A percentile compares a stretch with the other conserved stretches of the same genome.
phyloP scores from a whole-genome alignment of 2,888 invertebrate species.

The Latrodectus elegans region DNA sequence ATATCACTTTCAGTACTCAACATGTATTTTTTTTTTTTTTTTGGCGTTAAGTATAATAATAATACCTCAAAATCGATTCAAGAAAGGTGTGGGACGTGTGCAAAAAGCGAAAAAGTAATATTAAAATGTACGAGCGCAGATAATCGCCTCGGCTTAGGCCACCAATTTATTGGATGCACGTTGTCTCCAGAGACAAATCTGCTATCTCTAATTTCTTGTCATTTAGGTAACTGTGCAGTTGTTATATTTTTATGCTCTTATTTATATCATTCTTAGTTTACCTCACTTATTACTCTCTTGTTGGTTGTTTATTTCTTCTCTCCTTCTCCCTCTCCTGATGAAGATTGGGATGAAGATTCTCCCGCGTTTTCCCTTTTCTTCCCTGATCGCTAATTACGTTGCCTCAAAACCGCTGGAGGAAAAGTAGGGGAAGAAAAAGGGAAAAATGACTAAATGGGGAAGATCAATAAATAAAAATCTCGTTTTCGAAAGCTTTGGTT shows the following conservation, averaged over 20 bases:
- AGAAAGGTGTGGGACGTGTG: too few species aligned
- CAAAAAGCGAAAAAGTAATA: constrained; percentile 7
- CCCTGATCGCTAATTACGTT: constrained; percentile 54
- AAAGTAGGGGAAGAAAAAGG: not conserved
- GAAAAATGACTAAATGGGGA: constrained; percentile 30
- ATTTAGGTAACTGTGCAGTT: constrained; percentile 45
- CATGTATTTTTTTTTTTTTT: too few species aligned
- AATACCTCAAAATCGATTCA: too few species aligned
- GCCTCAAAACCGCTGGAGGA: constrained; percentile 45
- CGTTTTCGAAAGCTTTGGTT: constrained; percentile 24
- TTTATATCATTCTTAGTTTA: constrained; percentile 22
- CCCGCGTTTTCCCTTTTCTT: not conserved
- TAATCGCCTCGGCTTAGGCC: constrained; percentile 60
- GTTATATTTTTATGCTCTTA: not conserved
- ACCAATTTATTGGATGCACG: constrained; percentile 50
- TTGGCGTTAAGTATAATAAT: too few species aligned
- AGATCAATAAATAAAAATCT: constrained; percentile 60
- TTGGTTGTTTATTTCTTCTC: not conserved
- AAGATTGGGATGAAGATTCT: not conserved
- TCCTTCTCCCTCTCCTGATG: not conserved
- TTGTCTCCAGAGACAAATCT: constrained; percentile 11
- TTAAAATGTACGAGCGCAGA: constrained; percentile 20
- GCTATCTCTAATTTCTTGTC: constrained; percentile 65
- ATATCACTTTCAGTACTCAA: too few species aligned
- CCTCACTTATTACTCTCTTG: constrained; percentile 5